Evolutionary conservation across 2,888 invertebrate species (phyloP), one percentile per base, ranked within the genome.

Genomic region (Agonopterix subpropinquella): DNA sequence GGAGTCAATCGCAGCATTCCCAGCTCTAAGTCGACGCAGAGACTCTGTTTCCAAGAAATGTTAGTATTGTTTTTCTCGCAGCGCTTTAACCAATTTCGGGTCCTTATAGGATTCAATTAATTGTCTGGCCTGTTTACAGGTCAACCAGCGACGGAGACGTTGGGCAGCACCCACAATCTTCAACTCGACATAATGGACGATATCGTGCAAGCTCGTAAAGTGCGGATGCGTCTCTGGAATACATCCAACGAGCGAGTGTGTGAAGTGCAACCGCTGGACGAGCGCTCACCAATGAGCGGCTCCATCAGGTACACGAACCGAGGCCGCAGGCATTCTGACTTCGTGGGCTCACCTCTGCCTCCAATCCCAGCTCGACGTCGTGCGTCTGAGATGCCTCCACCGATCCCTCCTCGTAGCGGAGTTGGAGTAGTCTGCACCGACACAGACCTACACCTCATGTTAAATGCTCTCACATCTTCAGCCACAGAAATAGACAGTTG

Each of bases 141-240:
- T 57, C 92, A 94, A 46, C 92, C 95, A 45, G 92, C 94, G 42
- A 92, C 93, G 46, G 93, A 93, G 65, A 76, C 81, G 0, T 88
- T 92, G 42, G 94, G 95, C 48, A 95, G 95, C 76, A 92, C 93
- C 42, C 95, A 95, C 74, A 96, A 95, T 70, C 88, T 96, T 7
- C 95, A 95, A 71, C 81, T 96, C 62, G 96, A 96, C 69, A 95
- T 96, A 58, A 95, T 96, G 95, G 96, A 96, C 64, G 95, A 96
- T 68, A 96, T 96, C 54, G 93, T 95, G 10, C 92, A 93, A 65
- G 94, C 95, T 10, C 90, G 94, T 46, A 95, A 95, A 89, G 91
- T 95, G 0, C 92, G 95, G 53, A 92, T 96, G 91, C 95, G 95
- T 67, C 90, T 96, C 67, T 95, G 95, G 94, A 94, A 93, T 55